These are phyloP conservation scores for Diarsia dahlii DNA, from an alignment of 2,888 invertebrate species.

Conservation along the genomic window DNA sequence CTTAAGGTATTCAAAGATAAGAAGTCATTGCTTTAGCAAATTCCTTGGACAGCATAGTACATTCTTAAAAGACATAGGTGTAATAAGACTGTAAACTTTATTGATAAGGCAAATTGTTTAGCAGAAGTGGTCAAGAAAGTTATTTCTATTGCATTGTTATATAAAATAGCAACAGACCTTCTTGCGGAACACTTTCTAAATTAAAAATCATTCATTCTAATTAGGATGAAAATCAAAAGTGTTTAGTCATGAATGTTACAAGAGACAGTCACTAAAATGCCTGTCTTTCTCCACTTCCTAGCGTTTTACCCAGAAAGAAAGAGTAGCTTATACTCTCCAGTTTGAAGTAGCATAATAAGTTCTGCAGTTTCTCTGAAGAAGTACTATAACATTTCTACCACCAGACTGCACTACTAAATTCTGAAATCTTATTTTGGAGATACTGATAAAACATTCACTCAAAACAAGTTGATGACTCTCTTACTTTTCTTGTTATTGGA, in stretches of 20 bases:
- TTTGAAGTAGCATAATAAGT: background rate
- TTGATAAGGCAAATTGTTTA: constrained; percentile 5
- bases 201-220: background rate
- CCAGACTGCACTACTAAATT: background rate
- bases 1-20: constrained; percentile 1
- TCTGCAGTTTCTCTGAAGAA: background rate
- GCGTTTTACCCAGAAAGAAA: background rate
- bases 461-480: background rate
- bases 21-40: constrained; percentile 19
- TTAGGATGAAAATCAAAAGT: too few relatives aligned
- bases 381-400: background rate
- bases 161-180: background rate
- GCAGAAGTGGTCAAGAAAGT: background rate
- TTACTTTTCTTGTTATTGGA: background rate
- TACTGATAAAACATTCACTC: background rate
- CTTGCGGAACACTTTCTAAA: background rate
- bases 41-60: background rate
- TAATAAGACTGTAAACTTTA: background rate
- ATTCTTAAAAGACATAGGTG: background rate
- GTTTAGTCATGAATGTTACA: background rate
- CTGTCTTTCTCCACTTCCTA: background rate
- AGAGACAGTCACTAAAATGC: background rate
- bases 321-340: background rate
- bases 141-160: constrained; percentile 6
- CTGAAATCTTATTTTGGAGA: background rate